A percentile compares a stretch with the other conserved stretches of the same genome.
phyloP scores from a whole-genome alignment of 2,888 invertebrate species.

The Andrena bucephala region DNA sequence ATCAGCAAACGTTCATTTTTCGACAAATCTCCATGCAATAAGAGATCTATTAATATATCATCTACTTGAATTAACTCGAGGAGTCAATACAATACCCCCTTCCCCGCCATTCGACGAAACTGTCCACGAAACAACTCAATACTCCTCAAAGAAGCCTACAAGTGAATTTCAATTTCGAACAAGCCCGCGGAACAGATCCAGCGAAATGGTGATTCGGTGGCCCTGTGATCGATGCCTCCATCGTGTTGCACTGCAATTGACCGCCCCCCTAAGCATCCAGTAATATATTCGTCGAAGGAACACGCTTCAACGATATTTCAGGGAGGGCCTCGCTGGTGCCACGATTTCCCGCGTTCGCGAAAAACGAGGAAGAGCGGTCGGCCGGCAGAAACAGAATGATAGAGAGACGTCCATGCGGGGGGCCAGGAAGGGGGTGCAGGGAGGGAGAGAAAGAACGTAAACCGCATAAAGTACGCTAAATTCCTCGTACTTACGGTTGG shows the following conservation, averaged over 20 bases:
- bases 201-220: constrained; percentile 21
- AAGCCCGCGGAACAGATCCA: constrained; percentile 25
- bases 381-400: neutral
- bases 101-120: neutral
- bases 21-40: too few relatives aligned
- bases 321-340: constrained; percentile 16
- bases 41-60: too few relatives aligned
- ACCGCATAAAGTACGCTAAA: constrained; percentile 61
- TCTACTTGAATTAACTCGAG: too few relatives aligned
- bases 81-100: neutral
- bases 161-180: neutral
- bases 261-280: constrained; percentile 15
- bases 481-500: constrained; percentile 61
- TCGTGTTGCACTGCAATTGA: constrained; percentile 30
- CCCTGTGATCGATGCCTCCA: constrained; percentile 47
- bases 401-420: neutral
- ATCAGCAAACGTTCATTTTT: too few relatives aligned
- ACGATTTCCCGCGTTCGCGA: constrained; percentile 38
- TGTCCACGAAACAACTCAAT: neutral
- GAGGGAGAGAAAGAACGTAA: constrained; percentile 1
- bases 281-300: constrained; percentile 38
- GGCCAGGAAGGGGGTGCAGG: neutral
- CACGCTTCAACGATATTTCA: constrained; percentile 46
- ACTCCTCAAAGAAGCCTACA: neutral
- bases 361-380: neutral